Evolutionary conservation across 1,140 invertebrate genomes (phyloP), one percentile per base, ranked within the genome.

Genomic region (Drosophila sucinea): DNA sequence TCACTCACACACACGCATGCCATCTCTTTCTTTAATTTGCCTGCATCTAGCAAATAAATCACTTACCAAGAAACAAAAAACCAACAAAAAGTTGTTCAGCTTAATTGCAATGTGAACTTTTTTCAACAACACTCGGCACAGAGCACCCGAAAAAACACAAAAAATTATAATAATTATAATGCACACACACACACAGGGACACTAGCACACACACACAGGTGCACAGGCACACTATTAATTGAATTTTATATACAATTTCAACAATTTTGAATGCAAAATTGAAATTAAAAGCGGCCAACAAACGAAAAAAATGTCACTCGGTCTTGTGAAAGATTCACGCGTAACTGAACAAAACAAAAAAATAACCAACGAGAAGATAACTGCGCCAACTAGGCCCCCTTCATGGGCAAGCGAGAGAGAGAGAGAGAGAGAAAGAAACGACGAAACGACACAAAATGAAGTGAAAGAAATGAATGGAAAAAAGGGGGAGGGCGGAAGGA

Each of bases 301-400:
- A 51, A 41, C 1, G n/a, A 68, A 81, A 60, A 70, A 54, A 79
- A 80, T 73, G 83, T 87, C 83, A 87, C 83, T 89, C 73, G 72
- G 79, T 85, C 86, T 90, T 90, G 85, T 90, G 86, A 90, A 90
- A 90, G 86, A 90, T 84, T 82, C 79, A 90, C 86, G 86, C 79
- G 77, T 90, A 75, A 90, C 86, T 90, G 81, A 90, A 73, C 74
- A 67, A 60, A 60, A 51, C 25, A 51, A 44, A n/a, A 44, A 51
- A 51, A 51, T 51, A 51, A 25, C 17, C 44, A 2, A 25, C 25
- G 44, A n/a, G 44, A 51, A 51, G 44, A 27, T 60, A 35, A 54
- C 55, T 54, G 23, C 27, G 33, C 25, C 65, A 60, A 44, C 60
- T 65, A 11, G 47, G 58, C 58, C 57, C 56, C 38, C 64, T 60